Percentiles rank a stretch among this genome's conserved stretches.
Evolutionary conservation across 2,797 vertebrate genomes (phyloP).

Genomic region (Pseudomugil gertrudae): DNA sequence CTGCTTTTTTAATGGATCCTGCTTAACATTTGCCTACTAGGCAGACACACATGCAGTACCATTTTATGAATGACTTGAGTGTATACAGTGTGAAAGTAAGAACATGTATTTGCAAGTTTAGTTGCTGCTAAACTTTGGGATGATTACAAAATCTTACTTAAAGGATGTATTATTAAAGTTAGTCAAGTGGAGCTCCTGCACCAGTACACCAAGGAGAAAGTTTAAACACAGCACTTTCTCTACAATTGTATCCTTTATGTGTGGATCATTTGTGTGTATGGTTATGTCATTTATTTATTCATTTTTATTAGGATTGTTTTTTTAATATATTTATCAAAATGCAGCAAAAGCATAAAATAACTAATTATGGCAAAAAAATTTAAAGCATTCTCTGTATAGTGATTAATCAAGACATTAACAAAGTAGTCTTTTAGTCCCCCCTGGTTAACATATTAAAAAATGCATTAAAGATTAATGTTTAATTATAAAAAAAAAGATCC

Average conservation of each 20-base stretch:
- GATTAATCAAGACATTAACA: slow-evolving; percentile 77
- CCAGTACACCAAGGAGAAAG: background rate
- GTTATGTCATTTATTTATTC: slow-evolving; percentile 42
- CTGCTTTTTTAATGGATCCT: slow-evolving; percentile 23
- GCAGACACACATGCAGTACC: slow-evolving; percentile 18
- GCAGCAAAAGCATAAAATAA: slow-evolving; percentile 59
- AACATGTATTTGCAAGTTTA: slow-evolving; percentile 14
- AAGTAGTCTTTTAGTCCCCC: slow-evolving; percentile 62
- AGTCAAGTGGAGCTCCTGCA: slow-evolving; percentile 21
- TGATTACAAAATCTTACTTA: slow-evolving; percentile 35
- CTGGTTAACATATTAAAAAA: slow-evolving; percentile 78
- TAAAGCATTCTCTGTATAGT: slow-evolving; percentile 67
- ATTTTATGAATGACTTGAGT: background rate
- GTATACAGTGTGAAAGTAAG: slow-evolving; percentile 10
- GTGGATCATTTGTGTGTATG: slow-evolving; percentile 17
- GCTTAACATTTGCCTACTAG: slow-evolving; percentile 11
- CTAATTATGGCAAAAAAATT: slow-evolving; percentile 68
- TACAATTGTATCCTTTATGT: background rate
- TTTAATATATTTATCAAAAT: slow-evolving; percentile 38
- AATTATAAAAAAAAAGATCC: slow-evolving; percentile 77
- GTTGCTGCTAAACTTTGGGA: slow-evolving; percentile 4
- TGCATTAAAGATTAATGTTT: slow-evolving; percentile 80
- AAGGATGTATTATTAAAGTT: slow-evolving; percentile 7
- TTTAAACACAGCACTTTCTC: background rate
- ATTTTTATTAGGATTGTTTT: slow-evolving; percentile 26